A percentile compares a stretch with the other conserved stretches of the same genome.
Conservation (phyloP, 2,113 vertebrate genomes). For the Oxygymnocypris stewartii region DNA sequence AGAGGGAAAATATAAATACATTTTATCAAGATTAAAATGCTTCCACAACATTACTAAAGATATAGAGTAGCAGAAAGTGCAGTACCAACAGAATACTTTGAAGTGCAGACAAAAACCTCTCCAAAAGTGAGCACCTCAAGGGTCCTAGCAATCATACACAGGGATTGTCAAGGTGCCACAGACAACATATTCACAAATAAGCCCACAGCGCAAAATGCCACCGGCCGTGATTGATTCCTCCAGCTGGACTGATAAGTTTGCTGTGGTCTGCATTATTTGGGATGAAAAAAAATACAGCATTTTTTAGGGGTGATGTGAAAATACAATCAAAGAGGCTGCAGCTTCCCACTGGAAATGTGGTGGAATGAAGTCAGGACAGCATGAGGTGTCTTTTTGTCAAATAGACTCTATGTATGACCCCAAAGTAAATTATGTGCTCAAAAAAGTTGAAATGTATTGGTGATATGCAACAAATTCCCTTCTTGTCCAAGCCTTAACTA, state of each 20-base stretch:
- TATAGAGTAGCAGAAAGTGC: background rate
- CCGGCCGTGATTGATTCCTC: conserved; percentile 70
- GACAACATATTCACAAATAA: conserved; percentile 72
- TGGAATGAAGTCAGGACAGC: background rate
- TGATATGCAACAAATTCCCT: conserved; percentile 15
- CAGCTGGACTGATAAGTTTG: conserved; percentile 69
- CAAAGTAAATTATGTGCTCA: background rate
- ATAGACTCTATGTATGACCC: background rate
- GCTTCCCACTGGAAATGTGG: conserved; percentile 49
- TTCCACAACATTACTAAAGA: conserved; percentile 33
- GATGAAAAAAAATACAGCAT: conserved; percentile 59
- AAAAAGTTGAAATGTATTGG: background rate
- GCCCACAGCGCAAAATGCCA: conserved; percentile 66
- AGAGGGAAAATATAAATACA: background rate
- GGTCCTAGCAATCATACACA: conserved; percentile 67
- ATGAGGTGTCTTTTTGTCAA: background rate
- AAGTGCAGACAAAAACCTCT: conserved; percentile 59
- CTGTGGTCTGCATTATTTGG: conserved; percentile 67
- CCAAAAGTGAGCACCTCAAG: conserved; percentile 66
- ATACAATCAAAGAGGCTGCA: conserved; percentile 66
- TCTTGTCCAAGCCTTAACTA: conserved; percentile 7
- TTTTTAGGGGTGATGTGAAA: conserved; percentile 49
- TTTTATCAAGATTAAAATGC: background rate
- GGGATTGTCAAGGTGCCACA: conserved; percentile 65
- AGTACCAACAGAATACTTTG: conserved; percentile 2